Conservation (phyloP, 2,888 invertebrate species). For the Camptogramma bilineatum region DNA sequence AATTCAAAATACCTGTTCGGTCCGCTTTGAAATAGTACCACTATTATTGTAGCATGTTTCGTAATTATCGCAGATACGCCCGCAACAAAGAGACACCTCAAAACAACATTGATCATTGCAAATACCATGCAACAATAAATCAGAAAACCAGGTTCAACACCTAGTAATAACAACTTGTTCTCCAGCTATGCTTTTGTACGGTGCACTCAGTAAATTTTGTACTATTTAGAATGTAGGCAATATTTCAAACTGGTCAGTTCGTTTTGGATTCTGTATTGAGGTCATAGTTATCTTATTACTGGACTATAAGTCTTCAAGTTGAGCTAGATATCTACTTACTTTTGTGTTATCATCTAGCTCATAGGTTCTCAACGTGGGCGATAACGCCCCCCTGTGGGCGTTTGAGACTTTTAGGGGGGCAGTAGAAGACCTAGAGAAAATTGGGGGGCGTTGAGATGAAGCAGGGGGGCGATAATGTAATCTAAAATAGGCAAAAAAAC, state of each 20-base stretch:
- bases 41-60: constrained; percentile 54
- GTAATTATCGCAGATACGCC: constrained; percentile 64
- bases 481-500: too few relatives aligned
- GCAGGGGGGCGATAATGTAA: too few relatives aligned
- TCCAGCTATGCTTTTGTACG: constrained; percentile 60
- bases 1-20: constrained; percentile 49
- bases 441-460: too few relatives aligned
- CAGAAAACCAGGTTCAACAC: constrained; percentile 77
- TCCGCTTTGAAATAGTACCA: constrained; percentile 45
- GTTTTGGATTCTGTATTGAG: constrained; percentile 63
- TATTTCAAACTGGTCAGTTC: constrained; percentile 64
- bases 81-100: constrained; percentile 68
- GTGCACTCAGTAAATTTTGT: constrained; percentile 63
- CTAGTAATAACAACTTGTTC: constrained; percentile 77
- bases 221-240: constrained; percentile 67
- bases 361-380: too few relatives aligned
- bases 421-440: too few relatives aligned
- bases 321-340: constrained; percentile 46
- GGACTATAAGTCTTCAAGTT: constrained; percentile 56
- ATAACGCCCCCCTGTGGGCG: too few relatives aligned
- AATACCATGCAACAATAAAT: constrained; percentile 74
- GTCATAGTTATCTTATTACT: constrained; percentile 68
- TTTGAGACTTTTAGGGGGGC: too few relatives aligned
- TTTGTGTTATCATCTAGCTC: constrained; percentile 55
- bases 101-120: constrained; percentile 73